Evolutionary conservation across 2,888 invertebrate species (phyloP).

Genomic region (Tenodera sinensis): DNA sequence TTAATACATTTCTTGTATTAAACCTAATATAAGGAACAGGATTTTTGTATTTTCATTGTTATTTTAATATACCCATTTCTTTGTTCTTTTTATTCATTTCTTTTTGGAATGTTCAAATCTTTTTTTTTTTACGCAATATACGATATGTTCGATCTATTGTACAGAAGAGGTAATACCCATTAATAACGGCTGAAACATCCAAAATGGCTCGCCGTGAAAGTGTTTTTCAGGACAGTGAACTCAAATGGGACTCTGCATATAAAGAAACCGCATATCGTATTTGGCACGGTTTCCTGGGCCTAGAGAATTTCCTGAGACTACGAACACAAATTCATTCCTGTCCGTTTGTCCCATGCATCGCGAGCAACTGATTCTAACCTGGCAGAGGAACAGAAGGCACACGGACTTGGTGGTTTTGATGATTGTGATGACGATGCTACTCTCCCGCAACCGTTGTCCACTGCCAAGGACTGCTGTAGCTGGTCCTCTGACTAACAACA

Average conservation of each 20-base stretch:
- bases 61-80: background rate
- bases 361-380: background rate
- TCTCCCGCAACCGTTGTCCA: constrained; percentile 31
- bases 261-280: background rate
- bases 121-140: background rate
- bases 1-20: background rate
- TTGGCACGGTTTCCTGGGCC: background rate
- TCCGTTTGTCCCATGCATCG: background rate
- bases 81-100: background rate
- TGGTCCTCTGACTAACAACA: constrained; percentile 32
- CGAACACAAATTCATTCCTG: background rate
- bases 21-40: background rate
- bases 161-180: constrained; percentile 2
- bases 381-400: background rate
- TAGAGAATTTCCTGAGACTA: constrained; percentile 23
- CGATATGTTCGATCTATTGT: constrained; percentile 30
- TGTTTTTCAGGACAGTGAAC: background rate
- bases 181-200: background rate
- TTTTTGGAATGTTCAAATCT: constrained; percentile 15
- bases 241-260: background rate
- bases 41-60: background rate
- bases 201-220: background rate
- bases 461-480: constrained; percentile 33
- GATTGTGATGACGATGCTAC: background rate
- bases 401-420: background rate